Evolutionary conservation across 2,888 invertebrate genomes (phyloP), one percentile per base, ranked within the genome.

Genomic region (Pheosia gnoma): DNA sequence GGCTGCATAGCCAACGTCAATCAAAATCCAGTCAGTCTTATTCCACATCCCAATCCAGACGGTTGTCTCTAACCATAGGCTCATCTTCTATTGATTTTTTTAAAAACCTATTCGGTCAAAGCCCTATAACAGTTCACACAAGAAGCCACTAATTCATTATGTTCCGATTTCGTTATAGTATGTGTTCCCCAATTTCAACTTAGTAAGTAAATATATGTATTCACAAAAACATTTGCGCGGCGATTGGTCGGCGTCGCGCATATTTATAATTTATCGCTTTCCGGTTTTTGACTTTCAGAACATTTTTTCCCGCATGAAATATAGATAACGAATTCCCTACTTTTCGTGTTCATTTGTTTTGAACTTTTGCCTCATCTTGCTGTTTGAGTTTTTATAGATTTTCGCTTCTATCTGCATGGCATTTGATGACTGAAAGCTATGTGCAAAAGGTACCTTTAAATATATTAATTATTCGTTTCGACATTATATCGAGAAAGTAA

Each of bases 191-290:
- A n/a, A 47, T n/a, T n/a, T n/a, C 45, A 47, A 41, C 41, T 41
- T 25, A 43, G 43, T 43, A 43, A 43, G 39, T 39, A 43, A 47
- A 47, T 11, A 3, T 10, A 3, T 10, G 45, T 47, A 51, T 6
- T 7, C 51, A 53, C 39, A 52, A 59, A 60, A 59, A 10, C 51
- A 64, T 59, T 52, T 53, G 7, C 3, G 0, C 43, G 10, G 3
- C 11, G 13, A 1, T 38, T 13, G 4, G 38, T 11, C 37, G 39
- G 53, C n/a, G 13, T 5, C 54, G 11, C 43, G 58, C 3, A 0
- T 41, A 49, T 61, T 59, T 57, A n/a, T 57, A 69, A 43, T 59
- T 55, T 13, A 66, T 58, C n/a, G 56, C n/a, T 52, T 41, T n/a
- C 41, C 51, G 39, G 53, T 39, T 52, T 59, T 57, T 57, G 39